A percentile compares a stretch with the other conserved stretches of the same genome.
Conservation (phyloP, 2,888 invertebrate species). For the Drosophila neutralis region DNA sequence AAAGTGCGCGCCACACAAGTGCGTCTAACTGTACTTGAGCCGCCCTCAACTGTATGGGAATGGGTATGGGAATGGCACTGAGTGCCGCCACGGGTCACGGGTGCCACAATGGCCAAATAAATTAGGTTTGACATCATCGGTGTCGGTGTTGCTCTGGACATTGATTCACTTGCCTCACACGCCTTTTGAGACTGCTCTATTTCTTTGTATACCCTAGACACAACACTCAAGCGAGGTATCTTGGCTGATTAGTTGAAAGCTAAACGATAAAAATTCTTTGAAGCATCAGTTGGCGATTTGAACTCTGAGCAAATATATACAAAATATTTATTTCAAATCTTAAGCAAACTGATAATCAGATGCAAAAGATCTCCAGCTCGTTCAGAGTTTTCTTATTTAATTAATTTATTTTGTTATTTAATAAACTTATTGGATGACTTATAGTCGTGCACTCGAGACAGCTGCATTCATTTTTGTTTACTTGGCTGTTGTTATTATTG, state of each 20-base stretch:
- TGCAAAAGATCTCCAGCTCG: background rate
- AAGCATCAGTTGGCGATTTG: background rate
- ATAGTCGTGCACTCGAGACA: slow-evolving; percentile 12
- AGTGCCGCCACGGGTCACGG: slow-evolving; percentile 42
- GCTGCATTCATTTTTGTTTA: slow-evolving; percentile 19
- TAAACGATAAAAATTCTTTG: background rate
- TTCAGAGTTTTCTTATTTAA: background rate
- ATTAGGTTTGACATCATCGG: slow-evolving; percentile 64
- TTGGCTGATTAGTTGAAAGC: background rate
- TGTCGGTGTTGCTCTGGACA: slow-evolving; percentile 21
- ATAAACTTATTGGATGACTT: background rate
- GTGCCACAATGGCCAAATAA: slow-evolving; percentile 47
- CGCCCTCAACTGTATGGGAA: slow-evolving; percentile 22
- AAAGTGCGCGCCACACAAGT: slow-evolving; percentile 55
- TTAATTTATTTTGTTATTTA: background rate
- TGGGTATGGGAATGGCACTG: slow-evolving; percentile 37
- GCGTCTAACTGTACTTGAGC: slow-evolving; percentile 56
- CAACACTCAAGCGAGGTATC: background rate
- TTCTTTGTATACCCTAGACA: slow-evolving; percentile 35
- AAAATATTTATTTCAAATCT: background rate
- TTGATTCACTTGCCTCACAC: slow-evolving; percentile 40
- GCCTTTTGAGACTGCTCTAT: slow-evolving; percentile 17
- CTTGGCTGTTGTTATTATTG: slow-evolving; percentile 38
- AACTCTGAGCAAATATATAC: fast-evolving
- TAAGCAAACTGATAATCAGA: background rate